Evolutionary conservation across 2,113 vertebrate species (phyloP), one percentile per base, ranked within the genome.

Genomic region (Girardinichthys multiradiatus): DNA sequence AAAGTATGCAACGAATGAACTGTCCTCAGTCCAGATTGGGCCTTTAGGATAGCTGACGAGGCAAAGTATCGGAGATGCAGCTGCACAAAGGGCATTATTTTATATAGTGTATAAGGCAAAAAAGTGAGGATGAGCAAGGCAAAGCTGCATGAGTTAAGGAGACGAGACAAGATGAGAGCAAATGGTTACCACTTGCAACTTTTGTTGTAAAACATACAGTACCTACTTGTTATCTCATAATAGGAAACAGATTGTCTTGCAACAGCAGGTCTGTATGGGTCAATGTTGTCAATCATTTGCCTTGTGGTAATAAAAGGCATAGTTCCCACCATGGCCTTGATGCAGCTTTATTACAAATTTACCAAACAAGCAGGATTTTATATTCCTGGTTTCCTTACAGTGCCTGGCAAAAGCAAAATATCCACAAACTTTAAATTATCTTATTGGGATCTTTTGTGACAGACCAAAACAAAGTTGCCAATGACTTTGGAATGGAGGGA

Each of bases 261-360:
- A 78, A 63, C 67, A 70, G 8, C 21, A 67, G 39, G 66, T 69
- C 68, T 57, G 39, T 33, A 51, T 37, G 63, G 19, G 27, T 70
- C 31, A 62, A 59, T 63, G 66, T 68, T 70, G 0, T 37, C 48
- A 63, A 64, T 57, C 68, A 79, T 62, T 64, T 78, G 75, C 65
- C 37, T 74, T 61, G 57, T 61, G 35, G 67, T 48, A 66, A 8
- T 73, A 24, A 64, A 54, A 30, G 57, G 84, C 77, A 81, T 69
- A 80, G 87, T 87, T 88, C 78, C 87, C 90, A 90, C 90, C 85
- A 85, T 67, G 74, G 77, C 71, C 60, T 64, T 68, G 62, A 72
- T 24, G 7, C 21, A 62, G 27, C 15, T 79, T 82, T 48, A 39
- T 51, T 0, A 26, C 1, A 45, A 37, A 3, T 45, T 60, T 2